These are phyloP conservation scores for Atethmia centrago DNA, from an alignment of 2,888 invertebrate species.

Conservation along the genomic window DNA sequence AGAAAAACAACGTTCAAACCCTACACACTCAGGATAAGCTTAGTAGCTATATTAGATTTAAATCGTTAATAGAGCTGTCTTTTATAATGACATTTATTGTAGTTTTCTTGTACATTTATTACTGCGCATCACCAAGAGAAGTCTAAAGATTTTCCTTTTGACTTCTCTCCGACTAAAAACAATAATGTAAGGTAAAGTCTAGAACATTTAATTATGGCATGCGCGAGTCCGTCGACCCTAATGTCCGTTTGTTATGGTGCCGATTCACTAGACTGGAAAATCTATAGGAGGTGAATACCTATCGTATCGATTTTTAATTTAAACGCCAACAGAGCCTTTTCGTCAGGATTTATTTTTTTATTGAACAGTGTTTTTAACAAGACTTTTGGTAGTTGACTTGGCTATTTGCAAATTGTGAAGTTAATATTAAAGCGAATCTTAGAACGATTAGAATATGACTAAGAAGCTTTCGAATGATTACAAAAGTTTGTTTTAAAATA, in stretches of 20 bases:
- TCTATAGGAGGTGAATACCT: slow-evolving; percentile 75
- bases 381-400: background rate
- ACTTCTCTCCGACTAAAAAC: slow-evolving; percentile 7
- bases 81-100: background rate
- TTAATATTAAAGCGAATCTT: slow-evolving; percentile 32
- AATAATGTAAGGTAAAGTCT: slow-evolving; percentile 22
- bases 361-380: background rate
- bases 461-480: slow-evolving; percentile 1
- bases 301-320: slow-evolving; percentile 85
- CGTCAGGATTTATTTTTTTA: background rate
- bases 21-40: background rate
- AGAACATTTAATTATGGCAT: slow-evolving; percentile 53
- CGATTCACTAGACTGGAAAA: slow-evolving; percentile 83
- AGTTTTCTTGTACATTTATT: background rate
- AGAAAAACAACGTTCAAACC: background rate
- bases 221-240: slow-evolving; percentile 73
- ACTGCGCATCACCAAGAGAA: background rate
- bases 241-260: slow-evolving; percentile 76
- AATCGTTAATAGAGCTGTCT: background rate
- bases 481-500: slow-evolving; percentile 14
- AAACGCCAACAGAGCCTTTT: slow-evolving; percentile 54
- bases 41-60: background rate
- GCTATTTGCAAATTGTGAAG: slow-evolving; percentile 9
- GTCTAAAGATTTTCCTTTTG: background rate
- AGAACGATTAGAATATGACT: background rate